Percentiles rank a stretch among this genome's conserved stretches.
Evolutionary conservation across 2,888 invertebrate species (phyloP).

Genomic region (Subacronicta megacephala): DNA sequence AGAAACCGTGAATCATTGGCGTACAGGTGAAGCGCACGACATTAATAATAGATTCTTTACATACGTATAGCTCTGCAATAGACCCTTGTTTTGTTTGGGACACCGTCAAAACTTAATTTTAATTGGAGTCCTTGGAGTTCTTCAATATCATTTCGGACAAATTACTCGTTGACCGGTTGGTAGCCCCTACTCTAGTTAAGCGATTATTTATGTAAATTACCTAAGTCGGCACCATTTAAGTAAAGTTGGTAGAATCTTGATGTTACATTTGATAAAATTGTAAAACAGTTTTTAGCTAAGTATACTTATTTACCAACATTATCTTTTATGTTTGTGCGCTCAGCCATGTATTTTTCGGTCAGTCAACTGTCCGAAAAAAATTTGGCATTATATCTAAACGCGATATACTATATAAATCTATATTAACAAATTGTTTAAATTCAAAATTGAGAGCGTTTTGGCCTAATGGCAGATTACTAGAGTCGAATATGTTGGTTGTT

Average conservation of each 20-base stretch:
- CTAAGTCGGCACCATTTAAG: slow-evolving; percentile 16
- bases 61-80: slow-evolving; percentile 20
- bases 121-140: slow-evolving; percentile 33
- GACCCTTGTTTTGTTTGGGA: slow-evolving; percentile 10
- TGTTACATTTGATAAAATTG: slow-evolving; percentile 21
- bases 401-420: too few species aligned
- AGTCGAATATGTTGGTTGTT: too few species aligned
- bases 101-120: slow-evolving; percentile 20
- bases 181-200: slow-evolving; percentile 9
- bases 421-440: too few species aligned
- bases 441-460: too few species aligned
- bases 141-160: slow-evolving; percentile 30
- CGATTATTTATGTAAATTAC: slow-evolving; percentile 43
- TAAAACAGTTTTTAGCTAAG: slow-evolving; percentile 2
- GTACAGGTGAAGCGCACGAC: slow-evolving; percentile 33
- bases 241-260: slow-evolving; percentile 37
- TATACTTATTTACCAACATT: too few species aligned
- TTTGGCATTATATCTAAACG: too few species aligned
- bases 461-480: too few species aligned
- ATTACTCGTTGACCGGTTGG: slow-evolving; percentile 20
- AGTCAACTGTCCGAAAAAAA: too few species aligned
- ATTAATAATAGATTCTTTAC: slow-evolving; percentile 27
- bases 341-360: too few species aligned
- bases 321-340: too few species aligned
- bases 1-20: slow-evolving; percentile 33